A percentile compares a stretch with the other conserved stretches of the same genome.
Conservation (phyloP, 1,140 invertebrate genomes). For the Samia ricini region DNA sequence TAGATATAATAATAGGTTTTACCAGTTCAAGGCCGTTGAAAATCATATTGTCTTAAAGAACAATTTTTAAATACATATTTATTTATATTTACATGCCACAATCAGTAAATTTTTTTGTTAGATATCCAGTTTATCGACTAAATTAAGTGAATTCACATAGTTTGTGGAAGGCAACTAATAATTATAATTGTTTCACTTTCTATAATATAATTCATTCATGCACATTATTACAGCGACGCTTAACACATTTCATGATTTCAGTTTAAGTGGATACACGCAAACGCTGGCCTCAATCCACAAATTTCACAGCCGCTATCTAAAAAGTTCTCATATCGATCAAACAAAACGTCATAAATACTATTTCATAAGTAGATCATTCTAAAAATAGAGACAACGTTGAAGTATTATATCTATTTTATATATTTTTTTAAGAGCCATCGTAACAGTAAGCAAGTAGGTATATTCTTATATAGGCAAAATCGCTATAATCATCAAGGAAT, state of each 20-base stretch:
- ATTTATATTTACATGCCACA: too few relatives aligned
- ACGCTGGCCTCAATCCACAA: constrained; percentile 44
- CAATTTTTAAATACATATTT: too few relatives aligned
- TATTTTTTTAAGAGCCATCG: too few relatives aligned
- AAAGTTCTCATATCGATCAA: constrained; percentile 56
- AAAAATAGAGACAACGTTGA: background rate
- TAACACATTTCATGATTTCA: constrained; percentile 24
- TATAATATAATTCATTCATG: background rate
- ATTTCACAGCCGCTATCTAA: constrained; percentile 51
- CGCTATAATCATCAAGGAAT: background rate
- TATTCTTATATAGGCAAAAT: too few relatives aligned
- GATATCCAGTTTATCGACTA: too few relatives aligned
- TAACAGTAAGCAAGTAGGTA: too few relatives aligned
- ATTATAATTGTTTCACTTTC: background rate
- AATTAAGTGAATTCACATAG: background rate
- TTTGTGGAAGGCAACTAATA: background rate
- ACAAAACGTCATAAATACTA: constrained; percentile 43
- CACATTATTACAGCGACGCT: constrained; percentile 10
- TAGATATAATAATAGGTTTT: constrained; percentile 23
- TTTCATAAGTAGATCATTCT: constrained; percentile 4
- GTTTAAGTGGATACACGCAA: constrained; percentile 35
- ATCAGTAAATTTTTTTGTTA: too few relatives aligned
- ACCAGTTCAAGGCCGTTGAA: constrained; percentile 37
- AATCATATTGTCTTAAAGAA: constrained; percentile 3
- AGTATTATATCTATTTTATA: background rate